Evolutionary conservation across 2,113 vertebrate genomes (phyloP).

Genomic region (Rissa tridactyla): DNA sequence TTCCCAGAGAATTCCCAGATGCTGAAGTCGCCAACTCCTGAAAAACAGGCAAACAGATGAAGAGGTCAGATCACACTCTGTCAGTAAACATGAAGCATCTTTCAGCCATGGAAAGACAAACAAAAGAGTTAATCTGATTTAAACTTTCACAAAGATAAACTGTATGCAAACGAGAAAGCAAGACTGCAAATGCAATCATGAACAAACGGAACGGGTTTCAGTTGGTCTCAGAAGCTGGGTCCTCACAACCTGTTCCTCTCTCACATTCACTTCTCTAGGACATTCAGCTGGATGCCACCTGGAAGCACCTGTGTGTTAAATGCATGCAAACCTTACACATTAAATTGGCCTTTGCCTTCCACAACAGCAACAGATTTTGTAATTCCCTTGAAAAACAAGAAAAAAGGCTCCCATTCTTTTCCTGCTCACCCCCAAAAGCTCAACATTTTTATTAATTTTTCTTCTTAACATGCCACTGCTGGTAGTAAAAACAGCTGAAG

Average conservation of each 20-base stretch:
- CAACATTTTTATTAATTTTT: neutral
- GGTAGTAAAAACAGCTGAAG: neutral
- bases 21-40: conserved; percentile 95
- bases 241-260: neutral
- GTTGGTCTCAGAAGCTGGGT: neutral
- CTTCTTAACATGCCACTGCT: neutral
- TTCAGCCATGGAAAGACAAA: neutral
- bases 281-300: neutral
- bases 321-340: neutral
- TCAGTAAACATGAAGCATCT: neutral
- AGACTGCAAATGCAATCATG: neutral
- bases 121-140: neutral
- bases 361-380: neutral
- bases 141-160: neutral
- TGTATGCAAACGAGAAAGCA: neutral
- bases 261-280: neutral
- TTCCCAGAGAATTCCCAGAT: conserved; percentile 98
- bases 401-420: neutral
- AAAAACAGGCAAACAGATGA: neutral
- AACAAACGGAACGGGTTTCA: neutral
- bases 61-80: neutral
- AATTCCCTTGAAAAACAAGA: neutral
- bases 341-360: neutral
- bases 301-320: neutral
- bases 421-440: neutral